A percentile compares a stretch with the other conserved stretches of the same genome.
Evolutionary conservation across 2,113 vertebrate genomes (phyloP).

Genomic region (Carassius carassius): DNA sequence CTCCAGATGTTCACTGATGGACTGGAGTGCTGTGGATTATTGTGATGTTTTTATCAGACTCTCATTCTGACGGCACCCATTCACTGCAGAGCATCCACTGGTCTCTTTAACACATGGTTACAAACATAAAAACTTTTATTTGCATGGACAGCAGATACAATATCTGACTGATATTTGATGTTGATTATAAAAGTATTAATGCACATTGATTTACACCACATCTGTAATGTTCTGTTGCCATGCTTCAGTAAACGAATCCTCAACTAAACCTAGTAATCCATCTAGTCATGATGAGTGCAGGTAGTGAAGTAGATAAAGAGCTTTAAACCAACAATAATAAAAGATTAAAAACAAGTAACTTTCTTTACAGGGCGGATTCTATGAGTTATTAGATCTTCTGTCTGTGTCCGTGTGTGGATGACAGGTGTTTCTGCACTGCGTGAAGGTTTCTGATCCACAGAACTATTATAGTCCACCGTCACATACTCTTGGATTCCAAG

Average conservation of each 20-base stretch:
- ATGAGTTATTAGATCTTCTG: background rate
- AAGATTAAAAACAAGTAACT: background rate
- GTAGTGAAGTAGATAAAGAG: background rate
- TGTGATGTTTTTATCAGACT: background rate
- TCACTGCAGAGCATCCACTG: too few relatives aligned
- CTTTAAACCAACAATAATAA: background rate
- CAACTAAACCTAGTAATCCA: too few relatives aligned
- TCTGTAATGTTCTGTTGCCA: background rate
- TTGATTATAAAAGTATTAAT: background rate
- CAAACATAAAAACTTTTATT: slow-evolving; percentile 27
- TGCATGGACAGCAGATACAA: background rate
- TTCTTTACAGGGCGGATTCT: background rate
- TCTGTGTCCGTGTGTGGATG: too few relatives aligned
- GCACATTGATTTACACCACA: background rate
- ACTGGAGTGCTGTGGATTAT: background rate
- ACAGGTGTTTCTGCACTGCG: background rate
- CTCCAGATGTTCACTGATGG: too few relatives aligned
- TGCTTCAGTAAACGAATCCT: background rate
- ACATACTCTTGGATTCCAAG: slow-evolving; percentile 83
- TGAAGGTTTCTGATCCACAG: slow-evolving; percentile 28
- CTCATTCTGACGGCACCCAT: too few relatives aligned
- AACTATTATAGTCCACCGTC: slow-evolving; percentile 79
- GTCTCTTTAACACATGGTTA: background rate
- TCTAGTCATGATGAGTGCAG: too few relatives aligned
- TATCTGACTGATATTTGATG: background rate